Percentiles rank a stretch among this genome's conserved stretches.
These are phyloP conservation scores for Idaea aversata DNA, from an alignment of 2,888 invertebrate species.

Conservation along the genomic window DNA sequence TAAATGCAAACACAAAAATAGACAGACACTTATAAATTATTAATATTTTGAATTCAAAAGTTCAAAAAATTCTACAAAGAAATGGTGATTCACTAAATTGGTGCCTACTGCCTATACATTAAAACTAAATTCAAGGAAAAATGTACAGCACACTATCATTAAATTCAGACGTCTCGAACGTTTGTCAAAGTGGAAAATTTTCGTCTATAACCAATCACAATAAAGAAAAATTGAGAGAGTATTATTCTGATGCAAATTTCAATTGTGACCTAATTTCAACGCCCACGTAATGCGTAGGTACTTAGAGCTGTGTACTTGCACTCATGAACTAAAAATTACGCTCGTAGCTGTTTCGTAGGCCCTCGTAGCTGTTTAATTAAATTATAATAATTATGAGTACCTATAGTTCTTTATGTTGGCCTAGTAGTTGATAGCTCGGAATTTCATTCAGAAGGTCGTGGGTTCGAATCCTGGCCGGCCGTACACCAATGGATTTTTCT, in stretches of 20 bases:
- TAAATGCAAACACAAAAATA: too few species aligned
- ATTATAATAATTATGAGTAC: neutral
- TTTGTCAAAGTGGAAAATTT: conserved; percentile 13
- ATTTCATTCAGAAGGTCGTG: too few species aligned
- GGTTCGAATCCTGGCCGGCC: too few species aligned
- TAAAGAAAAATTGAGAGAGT: conserved; percentile 16
- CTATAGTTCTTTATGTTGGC: too few species aligned
- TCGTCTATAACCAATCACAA: conserved; percentile 18
- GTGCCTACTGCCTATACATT: too few species aligned
- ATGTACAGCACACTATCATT: neutral
- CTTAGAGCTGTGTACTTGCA: neutral
- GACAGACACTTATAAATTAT: too few species aligned
- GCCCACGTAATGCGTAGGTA: neutral
- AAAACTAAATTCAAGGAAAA: too few species aligned
- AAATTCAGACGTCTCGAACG: neutral
- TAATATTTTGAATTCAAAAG: too few species aligned
- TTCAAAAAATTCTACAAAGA: too few species aligned
- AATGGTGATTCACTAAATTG: too few species aligned
- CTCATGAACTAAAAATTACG: neutral
- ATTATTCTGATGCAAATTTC: conserved; percentile 51
- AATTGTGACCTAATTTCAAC: conserved; percentile 46
- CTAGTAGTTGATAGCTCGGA: too few species aligned
- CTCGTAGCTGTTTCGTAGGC: conserved; percentile 33
- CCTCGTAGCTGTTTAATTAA: conserved; percentile 29
- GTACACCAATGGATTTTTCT: too few species aligned